Evolutionary conservation across 2,888 invertebrate genomes (phyloP).

Genomic region (Meteorus cinctellus): DNA sequence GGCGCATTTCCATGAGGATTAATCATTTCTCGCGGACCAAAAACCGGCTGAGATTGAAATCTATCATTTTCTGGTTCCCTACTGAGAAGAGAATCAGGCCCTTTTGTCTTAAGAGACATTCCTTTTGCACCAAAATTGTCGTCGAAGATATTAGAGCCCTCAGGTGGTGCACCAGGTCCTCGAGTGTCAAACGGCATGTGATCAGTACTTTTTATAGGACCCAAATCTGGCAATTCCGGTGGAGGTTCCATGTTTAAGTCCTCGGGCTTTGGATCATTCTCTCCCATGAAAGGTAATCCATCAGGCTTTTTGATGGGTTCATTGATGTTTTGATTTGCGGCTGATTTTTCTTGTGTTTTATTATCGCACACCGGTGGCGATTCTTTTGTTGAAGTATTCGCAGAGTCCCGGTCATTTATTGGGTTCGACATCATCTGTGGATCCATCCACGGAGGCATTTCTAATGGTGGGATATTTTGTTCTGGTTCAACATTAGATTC

Average conservation of each 20-base stretch:
- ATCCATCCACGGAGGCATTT: conserved; percentile 60
- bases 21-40: conserved; percentile 39
- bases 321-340: conserved; percentile 3
- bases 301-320: conserved; percentile 55
- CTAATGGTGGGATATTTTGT: conserved; percentile 52
- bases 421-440: conserved; percentile 42
- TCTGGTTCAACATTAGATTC: conserved; percentile 4
- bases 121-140: conserved; percentile 45
- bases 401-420: background rate
- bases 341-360: conserved; percentile 28
- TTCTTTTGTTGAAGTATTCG: conserved; percentile 1
- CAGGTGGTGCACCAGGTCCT: conserved; percentile 32
- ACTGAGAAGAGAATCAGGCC: conserved; percentile 46
- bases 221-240: conserved; percentile 67
- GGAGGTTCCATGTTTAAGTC: conserved; percentile 70
- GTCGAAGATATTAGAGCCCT: conserved; percentile 44
- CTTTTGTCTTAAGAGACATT: conserved; percentile 47
- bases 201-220: conserved; percentile 53
- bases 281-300: conserved; percentile 68
- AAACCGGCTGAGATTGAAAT: conserved; percentile 26
- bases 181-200: conserved; percentile 30
- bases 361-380: background rate
- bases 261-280: conserved; percentile 67
- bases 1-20: conserved; percentile 25
- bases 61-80: conserved; percentile 38